Percentiles rank a stretch among this genome's conserved stretches.
Conservation (phyloP, 2,888 invertebrate genomes). For the Tetragonula carbonaria region DNA sequence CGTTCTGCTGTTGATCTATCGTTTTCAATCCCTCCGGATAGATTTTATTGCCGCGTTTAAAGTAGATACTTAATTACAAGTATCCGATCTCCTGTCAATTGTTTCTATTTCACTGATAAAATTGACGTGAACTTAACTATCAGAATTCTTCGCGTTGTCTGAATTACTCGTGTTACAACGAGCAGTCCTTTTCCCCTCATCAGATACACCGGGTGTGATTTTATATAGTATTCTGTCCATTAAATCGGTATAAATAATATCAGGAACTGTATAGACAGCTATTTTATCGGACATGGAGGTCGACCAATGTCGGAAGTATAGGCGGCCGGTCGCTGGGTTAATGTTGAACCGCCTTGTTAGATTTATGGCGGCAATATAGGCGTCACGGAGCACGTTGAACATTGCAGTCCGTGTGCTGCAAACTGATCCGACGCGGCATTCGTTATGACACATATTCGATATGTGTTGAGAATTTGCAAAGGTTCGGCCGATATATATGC, state of each 20-base stretch:
- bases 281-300: conserved; percentile 75
- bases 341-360: conserved; percentile 76
- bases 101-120: too few relatives aligned
- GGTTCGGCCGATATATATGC: background rate
- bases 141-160: background rate
- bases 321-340: conserved; percentile 72
- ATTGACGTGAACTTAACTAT: too few relatives aligned
- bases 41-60: too few relatives aligned
- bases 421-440: conserved; percentile 39
- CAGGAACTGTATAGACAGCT: conserved; percentile 38
- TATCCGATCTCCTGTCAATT: too few relatives aligned
- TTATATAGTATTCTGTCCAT: conserved; percentile 50
- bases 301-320: conserved; percentile 75
- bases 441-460: conserved; percentile 28
- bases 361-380: conserved; percentile 81
- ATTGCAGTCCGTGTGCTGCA: conserved; percentile 53
- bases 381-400: conserved; percentile 69
- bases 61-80: too few relatives aligned
- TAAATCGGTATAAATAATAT: conserved; percentile 68
- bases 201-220: conserved; percentile 12
- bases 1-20: background rate
- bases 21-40: background rate
- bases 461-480: conserved; percentile 21
- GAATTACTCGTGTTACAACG: conserved; percentile 7
- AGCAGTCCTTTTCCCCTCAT: background rate